Conservation (phyloP, 2,113 vertebrate genomes). For the Actenoides lindsayi region DNA sequence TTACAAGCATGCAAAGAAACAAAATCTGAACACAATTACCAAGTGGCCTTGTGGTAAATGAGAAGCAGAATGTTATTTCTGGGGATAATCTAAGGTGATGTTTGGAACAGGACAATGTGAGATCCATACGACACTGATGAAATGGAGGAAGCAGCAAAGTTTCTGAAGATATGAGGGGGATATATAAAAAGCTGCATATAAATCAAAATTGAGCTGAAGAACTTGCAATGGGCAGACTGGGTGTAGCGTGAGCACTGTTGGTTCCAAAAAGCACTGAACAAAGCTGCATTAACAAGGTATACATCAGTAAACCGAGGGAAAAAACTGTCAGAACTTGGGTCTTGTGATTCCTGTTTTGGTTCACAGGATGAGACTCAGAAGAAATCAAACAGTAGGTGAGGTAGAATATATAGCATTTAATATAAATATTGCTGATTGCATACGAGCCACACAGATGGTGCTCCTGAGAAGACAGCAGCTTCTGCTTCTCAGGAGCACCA, state of each 20-base stretch:
- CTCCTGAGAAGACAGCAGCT: slow-evolving; percentile 38
- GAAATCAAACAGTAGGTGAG: slow-evolving; percentile 34
- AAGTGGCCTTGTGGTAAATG: background rate
- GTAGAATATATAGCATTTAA: slow-evolving; percentile 42
- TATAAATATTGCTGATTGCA: slow-evolving; percentile 57
- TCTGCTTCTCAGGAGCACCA: slow-evolving; percentile 30
- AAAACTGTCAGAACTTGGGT: background rate
- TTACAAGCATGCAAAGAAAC: background rate
- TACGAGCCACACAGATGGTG: slow-evolving; percentile 43
- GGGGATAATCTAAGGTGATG: background rate
- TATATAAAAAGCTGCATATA: background rate
- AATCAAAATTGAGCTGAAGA: background rate
- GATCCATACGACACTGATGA: background rate
- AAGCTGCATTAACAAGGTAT: background rate
- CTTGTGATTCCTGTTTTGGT: background rate
- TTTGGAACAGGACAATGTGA: background rate
- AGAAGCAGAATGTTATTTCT: background rate
- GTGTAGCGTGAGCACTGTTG: background rate
- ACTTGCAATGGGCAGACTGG: background rate
- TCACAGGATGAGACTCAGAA: background rate
- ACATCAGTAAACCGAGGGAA: background rate
- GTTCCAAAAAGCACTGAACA: background rate
- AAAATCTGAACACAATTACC: background rate
- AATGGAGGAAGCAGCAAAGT: background rate
- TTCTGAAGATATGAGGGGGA: background rate